These are phyloP conservation scores for Zygothrica quintamaculata DNA, from an alignment of 2,888 invertebrate genomes.

Conservation along the genomic window DNA sequence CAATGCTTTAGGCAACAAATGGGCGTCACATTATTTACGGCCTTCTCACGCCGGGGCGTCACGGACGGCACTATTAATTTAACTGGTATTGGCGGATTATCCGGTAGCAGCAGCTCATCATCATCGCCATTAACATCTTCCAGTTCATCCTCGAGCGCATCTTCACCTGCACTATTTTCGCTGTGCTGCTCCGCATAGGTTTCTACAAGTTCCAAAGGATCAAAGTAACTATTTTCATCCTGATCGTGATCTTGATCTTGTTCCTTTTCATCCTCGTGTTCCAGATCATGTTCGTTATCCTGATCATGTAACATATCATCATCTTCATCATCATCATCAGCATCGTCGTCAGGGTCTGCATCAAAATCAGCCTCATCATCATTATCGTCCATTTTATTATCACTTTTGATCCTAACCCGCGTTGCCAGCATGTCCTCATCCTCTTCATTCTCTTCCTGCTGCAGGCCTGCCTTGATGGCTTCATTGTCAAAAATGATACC, in stretches of 20 bases:
- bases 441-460: constrained; percentile 36
- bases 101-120: constrained; percentile 48
- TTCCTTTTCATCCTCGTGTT: constrained; percentile 17
- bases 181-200: constrained; percentile 59
- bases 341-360: not conserved
- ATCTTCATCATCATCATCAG: not conserved
- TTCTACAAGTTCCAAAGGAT: constrained; percentile 67
- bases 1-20: constrained; percentile 76
- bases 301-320: constrained; percentile 7
- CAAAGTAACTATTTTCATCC: constrained; percentile 54
- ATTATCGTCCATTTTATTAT: constrained; percentile 4
- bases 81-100: constrained; percentile 29
- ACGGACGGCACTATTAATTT: no score
- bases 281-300: constrained; percentile 20
- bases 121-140: constrained; percentile 31
- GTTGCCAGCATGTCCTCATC: not conserved
- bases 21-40: constrained; percentile 73
- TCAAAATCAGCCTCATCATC: constrained; percentile 7
- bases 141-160: constrained; percentile 31
- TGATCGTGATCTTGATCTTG: constrained; percentile 23
- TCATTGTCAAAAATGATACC: constrained; percentile 65
- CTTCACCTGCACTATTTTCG: constrained; percentile 35
- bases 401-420: not conserved
- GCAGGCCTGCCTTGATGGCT: constrained; percentile 55
- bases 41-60: constrained; percentile 52